These are phyloP conservation scores for Sinonovacula constricta DNA, from an alignment of 1,140 invertebrate genomes.

Conservation along the genomic window DNA sequence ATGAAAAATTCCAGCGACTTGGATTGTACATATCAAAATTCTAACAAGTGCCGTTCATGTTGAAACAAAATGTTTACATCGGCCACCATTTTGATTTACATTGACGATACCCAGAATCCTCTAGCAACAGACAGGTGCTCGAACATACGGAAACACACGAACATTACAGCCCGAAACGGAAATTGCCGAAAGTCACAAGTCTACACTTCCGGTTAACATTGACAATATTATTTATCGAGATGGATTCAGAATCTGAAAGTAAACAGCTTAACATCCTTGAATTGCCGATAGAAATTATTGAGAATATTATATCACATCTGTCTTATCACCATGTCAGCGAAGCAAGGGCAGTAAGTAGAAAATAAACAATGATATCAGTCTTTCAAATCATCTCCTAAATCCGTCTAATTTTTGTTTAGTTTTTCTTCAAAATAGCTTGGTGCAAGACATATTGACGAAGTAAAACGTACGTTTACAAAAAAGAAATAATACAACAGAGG, in stretches of 20 bases:
- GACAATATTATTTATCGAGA: too few species aligned
- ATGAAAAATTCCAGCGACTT: too few species aligned
- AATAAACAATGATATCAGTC: not conserved
- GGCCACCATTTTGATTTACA: conserved; percentile 50
- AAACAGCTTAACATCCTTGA: conserved; percentile 41
- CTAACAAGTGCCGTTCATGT: too few species aligned
- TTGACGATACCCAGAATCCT: conserved; percentile 51
- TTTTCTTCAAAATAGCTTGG: too few species aligned
- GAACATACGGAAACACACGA: not conserved
- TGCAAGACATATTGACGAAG: too few species aligned
- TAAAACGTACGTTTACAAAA: too few species aligned
- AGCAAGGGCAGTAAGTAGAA: conserved; percentile 86
- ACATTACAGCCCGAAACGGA: not conserved
- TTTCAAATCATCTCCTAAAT: too few species aligned
- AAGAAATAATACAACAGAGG: too few species aligned
- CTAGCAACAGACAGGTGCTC: conserved; percentile 29
- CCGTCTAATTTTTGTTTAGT: too few species aligned
- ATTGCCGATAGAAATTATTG: conserved; percentile 87
- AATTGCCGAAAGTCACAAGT: not conserved
- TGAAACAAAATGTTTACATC: conserved; percentile 14
- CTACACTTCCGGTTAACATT: too few species aligned
- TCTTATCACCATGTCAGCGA: conserved; percentile 90
- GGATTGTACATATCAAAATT: too few species aligned
- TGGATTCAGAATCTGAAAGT: too few species aligned
- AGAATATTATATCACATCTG: conserved; percentile 88